Base-by-base conservation (phyloP, 2,797 vertebrate genomes). In the Lagodon rhomboides region DNA sequence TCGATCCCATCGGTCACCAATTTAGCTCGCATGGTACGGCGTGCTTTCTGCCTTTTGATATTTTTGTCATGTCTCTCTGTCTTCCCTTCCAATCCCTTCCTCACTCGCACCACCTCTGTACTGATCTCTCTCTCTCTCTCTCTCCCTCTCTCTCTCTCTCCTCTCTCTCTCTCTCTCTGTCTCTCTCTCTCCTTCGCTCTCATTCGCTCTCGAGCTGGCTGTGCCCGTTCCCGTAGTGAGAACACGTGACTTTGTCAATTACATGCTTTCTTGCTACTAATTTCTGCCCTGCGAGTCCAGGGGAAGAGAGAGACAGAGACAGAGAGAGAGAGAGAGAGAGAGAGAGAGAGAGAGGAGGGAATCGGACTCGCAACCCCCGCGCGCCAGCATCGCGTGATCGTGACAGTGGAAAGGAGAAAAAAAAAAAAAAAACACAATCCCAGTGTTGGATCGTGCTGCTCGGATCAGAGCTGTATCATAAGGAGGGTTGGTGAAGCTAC, bases 231-330 rank as follows among this genome's bases (percentile, higher is more conserved):
- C 90, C 90, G 96, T 95, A 95, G 92, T 94, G 95, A 51, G 82
- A 96, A 94, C 98, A 98, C 97, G 98, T 99, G 97, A 98, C 97
- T 96, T 90, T 93, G 94, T 96, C 97, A 97, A 97, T 98, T 96
- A 97, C 97, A 96, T 95, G 96, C 96, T 96, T 97, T 96, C 95
- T 97, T 93, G 96, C 96, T 94, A 92, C 96, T 96, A 96, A 91
- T 93, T 94, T 91, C 84, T 88, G 78, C 83, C 75, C 60, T 44
- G 63, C 17, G 80, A 84, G 55, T 79, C 47, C 61, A 23, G 65
- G 46, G 49, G 58, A 60, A 9, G 51, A 3, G 27, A 27, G 27
- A 27, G n/a, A n/a, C n/a, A n/a, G n/a, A n/a, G n/a, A n/a, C n/a
- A n/a, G 4, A 20, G 2, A 1, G 34, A 3, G 44, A 16, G 44